Evolutionary conservation across 2,888 invertebrate genomes (phyloP).

Genomic region (Alloscopus bannaensis): DNA sequence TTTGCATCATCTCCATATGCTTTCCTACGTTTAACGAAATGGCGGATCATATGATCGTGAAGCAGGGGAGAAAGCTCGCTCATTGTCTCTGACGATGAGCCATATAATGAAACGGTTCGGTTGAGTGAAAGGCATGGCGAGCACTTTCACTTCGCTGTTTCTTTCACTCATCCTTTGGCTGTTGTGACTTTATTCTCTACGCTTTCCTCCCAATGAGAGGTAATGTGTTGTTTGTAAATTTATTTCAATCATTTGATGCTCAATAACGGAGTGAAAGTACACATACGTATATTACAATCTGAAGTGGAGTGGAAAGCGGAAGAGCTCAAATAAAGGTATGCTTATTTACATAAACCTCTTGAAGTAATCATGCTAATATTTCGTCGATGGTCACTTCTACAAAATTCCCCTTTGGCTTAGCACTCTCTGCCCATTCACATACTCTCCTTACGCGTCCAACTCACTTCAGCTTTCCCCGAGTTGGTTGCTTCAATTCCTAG

Average conservation of each 20-base stretch:
- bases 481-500: no score
- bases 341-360: slow-evolving; percentile 5
- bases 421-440: slow-evolving; percentile 9
- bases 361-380: slow-evolving; percentile 9
- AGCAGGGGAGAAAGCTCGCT: slow-evolving; percentile 12
- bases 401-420: slow-evolving; percentile 18
- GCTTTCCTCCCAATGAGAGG: not conserved
- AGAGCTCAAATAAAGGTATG: not conserved
- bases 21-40: not conserved
- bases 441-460: no score
- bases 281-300: slow-evolving; percentile 6
- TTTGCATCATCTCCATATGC: slow-evolving; percentile 23
- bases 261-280: slow-evolving; percentile 2
- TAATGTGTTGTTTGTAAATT: slow-evolving; percentile 24
- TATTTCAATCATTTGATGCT: slow-evolving; percentile 48
- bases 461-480: slow-evolving; percentile 3
- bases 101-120: slow-evolving; percentile 42
- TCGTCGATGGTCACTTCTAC: slow-evolving; percentile 49
- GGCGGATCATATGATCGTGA: not conserved
- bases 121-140: slow-evolving; percentile 38
- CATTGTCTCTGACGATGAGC: slow-evolving; percentile 36
- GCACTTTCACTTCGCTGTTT: not conserved
- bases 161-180: not conserved
- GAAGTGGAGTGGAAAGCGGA: not conserved
- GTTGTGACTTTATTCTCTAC: not conserved